A percentile compares a stretch with the other conserved stretches of the same genome.
phyloP scores from a whole-genome alignment of 2,113 vertebrate genomes.

The Hemiscyllium ocellatum region DNA sequence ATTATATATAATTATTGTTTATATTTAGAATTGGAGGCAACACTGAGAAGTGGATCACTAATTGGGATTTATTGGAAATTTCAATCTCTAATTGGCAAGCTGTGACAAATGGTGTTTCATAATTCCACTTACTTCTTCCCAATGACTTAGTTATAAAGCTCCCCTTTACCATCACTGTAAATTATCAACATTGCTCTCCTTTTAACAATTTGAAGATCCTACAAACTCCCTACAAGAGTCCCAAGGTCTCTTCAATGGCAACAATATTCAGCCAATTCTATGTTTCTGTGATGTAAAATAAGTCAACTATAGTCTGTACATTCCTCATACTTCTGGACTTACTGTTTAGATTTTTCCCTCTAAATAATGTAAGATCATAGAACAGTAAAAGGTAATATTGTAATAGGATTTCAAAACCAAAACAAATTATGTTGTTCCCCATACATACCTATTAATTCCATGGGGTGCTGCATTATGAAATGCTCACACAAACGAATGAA shows the following conservation, averaged over 20 bases:
- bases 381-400: neutral
- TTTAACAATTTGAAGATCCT: neutral
- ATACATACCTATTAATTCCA: slow-evolving; percentile 81
- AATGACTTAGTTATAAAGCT: neutral
- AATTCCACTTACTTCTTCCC: neutral
- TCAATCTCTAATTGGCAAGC: neutral
- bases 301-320: neutral
- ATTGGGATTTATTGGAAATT: neutral
- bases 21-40: neutral
- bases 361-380: neutral
- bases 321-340: neutral
- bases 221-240: neutral
- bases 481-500: slow-evolving; percentile 84
- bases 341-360: neutral
- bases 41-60: neutral
- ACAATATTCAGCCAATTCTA: neutral
- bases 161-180: neutral
- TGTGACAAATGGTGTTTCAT: neutral
- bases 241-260: neutral
- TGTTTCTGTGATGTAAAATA: neutral
- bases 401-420: neutral
- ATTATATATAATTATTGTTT: neutral
- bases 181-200: neutral
- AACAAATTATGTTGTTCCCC: neutral
- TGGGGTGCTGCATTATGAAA: slow-evolving; percentile 84